Conservation (phyloP, 2,888 invertebrate species). For the Drosophila suboccidentalis region DNA sequence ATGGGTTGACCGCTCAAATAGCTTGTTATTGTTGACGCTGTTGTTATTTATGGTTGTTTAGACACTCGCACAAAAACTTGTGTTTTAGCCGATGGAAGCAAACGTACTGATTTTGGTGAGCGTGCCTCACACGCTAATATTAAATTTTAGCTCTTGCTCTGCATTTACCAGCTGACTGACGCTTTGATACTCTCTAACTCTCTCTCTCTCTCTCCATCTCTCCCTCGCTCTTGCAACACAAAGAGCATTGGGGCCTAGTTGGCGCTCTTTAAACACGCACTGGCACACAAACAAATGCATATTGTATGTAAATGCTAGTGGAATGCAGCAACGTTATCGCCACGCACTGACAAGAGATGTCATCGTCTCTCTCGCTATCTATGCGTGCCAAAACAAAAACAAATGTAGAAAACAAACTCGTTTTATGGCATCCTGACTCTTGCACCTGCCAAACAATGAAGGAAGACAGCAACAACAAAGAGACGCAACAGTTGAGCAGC, state of each 20-base stretch:
- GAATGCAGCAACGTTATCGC: conserved; percentile 43
- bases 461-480: conserved; percentile 31
- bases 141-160: conserved; percentile 62
- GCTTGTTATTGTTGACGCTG: conserved; percentile 20
- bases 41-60: conserved; percentile 29
- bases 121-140: conserved; percentile 69
- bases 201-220: conserved; percentile 27
- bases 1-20: conserved; percentile 28
- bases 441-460: conserved; percentile 24
- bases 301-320: conserved; percentile 31
- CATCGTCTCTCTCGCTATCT: conserved; percentile 4
- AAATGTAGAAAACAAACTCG: conserved; percentile 9
- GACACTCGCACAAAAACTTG: conserved; percentile 42
- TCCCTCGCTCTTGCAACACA: conserved; percentile 15
- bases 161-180: conserved; percentile 51
- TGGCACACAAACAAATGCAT: conserved; percentile 20
- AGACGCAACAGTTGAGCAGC: conserved; percentile 45
- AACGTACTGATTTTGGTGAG: conserved; percentile 74
- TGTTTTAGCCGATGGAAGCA: conserved; percentile 64
- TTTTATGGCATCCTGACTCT: conserved; percentile 11
- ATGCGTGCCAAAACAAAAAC: neutral
- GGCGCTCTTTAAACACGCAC: conserved; percentile 43
- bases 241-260: conserved; percentile 35
- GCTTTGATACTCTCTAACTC: conserved; percentile 33
- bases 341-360: conserved; percentile 23